Evolutionary conservation across 2,888 invertebrate genomes (phyloP).

Genomic region (Cephus nigrinus): DNA sequence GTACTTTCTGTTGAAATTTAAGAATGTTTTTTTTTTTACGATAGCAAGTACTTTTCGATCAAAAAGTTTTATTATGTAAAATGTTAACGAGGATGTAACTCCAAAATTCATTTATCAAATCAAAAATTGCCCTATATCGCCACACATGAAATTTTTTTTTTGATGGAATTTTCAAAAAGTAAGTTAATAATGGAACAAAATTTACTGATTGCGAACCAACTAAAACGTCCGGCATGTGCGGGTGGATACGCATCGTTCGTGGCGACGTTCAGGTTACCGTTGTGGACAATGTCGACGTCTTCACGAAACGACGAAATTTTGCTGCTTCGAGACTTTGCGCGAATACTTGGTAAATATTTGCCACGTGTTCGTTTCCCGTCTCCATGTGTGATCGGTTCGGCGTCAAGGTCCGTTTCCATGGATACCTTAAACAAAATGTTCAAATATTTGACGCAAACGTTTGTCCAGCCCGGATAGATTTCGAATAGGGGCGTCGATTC

Average conservation of each 20-base stretch:
- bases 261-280: neutral
- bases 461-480: conserved; percentile 25
- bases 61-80: neutral
- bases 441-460: conserved; percentile 40
- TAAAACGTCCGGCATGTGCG: neutral
- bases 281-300: neutral
- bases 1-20: neutral
- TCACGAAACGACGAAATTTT: neutral
- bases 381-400: neutral
- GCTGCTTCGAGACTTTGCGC: conserved; percentile 29
- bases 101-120: neutral
- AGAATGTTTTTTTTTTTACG: neutral
- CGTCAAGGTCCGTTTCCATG: conserved; percentile 44
- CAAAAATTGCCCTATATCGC: neutral
- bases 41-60: neutral
- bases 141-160: neutral
- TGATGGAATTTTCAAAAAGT: neutral
- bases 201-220: neutral
- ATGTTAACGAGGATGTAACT: neutral
- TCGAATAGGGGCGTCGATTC: neutral
- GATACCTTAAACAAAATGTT: conserved; percentile 46
- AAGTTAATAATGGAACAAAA: neutral
- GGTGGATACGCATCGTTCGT: neutral
- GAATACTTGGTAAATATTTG: conserved; percentile 54
- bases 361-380: conserved; percentile 43